Evolutionary conservation across 2,888 invertebrate genomes (phyloP).

Genomic region (Bellardia pandia): DNA sequence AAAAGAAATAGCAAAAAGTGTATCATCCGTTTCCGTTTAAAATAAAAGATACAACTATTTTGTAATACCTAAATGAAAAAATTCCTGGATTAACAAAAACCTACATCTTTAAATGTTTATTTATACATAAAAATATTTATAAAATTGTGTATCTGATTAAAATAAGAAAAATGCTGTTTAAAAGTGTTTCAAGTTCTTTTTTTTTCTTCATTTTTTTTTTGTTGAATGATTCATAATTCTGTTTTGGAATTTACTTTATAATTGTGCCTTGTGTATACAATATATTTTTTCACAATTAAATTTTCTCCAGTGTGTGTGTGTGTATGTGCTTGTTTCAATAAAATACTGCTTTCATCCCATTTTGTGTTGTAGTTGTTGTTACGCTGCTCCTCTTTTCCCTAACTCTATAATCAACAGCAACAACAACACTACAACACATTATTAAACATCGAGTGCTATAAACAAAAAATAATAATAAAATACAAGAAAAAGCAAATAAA

Average conservation of each 20-base stretch:
- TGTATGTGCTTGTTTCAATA: constrained; percentile 38
- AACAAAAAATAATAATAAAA: constrained; percentile 19
- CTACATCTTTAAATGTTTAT: not conserved
- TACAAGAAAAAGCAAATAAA: constrained; percentile 20
- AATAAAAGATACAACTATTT: not conserved
- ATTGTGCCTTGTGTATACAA: constrained; percentile 50
- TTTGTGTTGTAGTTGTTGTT: constrained; percentile 36
- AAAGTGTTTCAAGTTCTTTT: constrained; percentile 35
- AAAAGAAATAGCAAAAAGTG: constrained; percentile 30
- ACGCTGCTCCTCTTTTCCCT: constrained; percentile 26
- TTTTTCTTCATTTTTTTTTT: constrained; percentile 13
- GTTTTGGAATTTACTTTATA: constrained; percentile 68
- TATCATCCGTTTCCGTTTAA: constrained; percentile 38
- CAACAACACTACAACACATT: constrained; percentile 20
- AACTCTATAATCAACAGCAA: constrained; percentile 25
- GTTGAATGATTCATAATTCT: constrained; percentile 70
- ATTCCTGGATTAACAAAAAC: not conserved
- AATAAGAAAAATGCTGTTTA: constrained; percentile 50
- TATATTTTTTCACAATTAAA: constrained; percentile 45
- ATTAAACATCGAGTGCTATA: constrained; percentile 33
- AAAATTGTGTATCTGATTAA: constrained; percentile 63
- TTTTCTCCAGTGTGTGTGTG: constrained; percentile 60
- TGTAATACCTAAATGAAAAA: not conserved
- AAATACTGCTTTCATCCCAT: constrained; percentile 52
- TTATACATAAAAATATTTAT: constrained; percentile 7